Conservation (phyloP, 2,888 invertebrate species). For the Apomyelois bistriatella region DNA sequence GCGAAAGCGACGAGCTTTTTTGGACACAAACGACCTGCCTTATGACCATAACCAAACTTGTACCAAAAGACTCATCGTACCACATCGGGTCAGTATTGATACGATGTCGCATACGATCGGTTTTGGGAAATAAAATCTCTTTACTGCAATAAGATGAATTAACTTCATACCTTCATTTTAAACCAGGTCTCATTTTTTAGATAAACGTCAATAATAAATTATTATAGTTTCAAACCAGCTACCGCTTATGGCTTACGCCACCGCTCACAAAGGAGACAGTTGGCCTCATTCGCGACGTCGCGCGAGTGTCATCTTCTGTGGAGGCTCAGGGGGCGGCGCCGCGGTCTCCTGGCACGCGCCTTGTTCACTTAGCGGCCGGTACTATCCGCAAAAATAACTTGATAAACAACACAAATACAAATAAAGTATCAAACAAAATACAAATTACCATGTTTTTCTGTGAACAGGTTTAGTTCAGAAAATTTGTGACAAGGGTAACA, state of each 20-base stretch:
- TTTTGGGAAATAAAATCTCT: no score
- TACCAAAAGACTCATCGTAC: no score
- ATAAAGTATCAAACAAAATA: not conserved
- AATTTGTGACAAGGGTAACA: no score
- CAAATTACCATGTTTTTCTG: no score
- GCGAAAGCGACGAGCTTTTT: not conserved
- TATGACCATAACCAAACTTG: no score
- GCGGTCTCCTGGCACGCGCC: conserved; percentile 60
- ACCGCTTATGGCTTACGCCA: not conserved
- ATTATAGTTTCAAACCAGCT: not conserved
- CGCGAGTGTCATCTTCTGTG: conserved; percentile 69
- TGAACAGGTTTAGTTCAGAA: no score
- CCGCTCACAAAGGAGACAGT: conserved; percentile 39
- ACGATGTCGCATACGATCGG: no score
- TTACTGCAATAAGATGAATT: no score
- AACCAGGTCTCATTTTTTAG: no score
- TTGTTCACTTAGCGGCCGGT: conserved; percentile 48
- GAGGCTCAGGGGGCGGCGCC: conserved; percentile 59
- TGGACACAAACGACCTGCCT: not conserved
- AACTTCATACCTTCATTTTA: no score
- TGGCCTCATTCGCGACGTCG: conserved; percentile 78
- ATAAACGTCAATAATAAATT: no score
- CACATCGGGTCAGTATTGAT: no score
- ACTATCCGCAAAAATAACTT: conserved; percentile 41
- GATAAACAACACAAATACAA: not conserved